Evolutionary conservation across 2,888 invertebrate species (phyloP), one percentile per base, ranked within the genome.

Genomic region (Tigriopus californicus): DNA sequence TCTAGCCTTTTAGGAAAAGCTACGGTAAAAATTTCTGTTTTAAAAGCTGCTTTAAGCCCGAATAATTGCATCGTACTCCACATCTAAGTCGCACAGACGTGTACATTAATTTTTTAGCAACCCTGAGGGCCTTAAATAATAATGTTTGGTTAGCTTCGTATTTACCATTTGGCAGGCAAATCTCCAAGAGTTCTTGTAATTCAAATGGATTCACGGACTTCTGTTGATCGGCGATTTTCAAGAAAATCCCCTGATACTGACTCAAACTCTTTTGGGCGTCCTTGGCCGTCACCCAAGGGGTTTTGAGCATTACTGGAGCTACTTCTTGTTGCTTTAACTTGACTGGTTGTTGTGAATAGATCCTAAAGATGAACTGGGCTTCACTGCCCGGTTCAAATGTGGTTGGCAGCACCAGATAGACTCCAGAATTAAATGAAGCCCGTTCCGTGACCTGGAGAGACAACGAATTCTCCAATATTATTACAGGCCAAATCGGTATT

Each of bases 361-460:
- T 83, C 64, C 54, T 74, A 1, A 91, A 75, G 0, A 89, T 88
- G 69, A 91, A 91, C 65, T 82, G 81, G 0, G 87, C 86, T 72
- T 91, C 90, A 68, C 89, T 85, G 1, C 85, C 82, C 0, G 90
- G 86, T 68, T 90, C 90, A 68, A 88, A 90, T 0, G 90, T 90
- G 1, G 90, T 90, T 0, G 91, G 90, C 67, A 91, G 78, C 51
- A 91, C 77, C 44, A 91, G 75, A 70, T 87, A 91, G 8, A 33
- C 33, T 8, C 33, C 33, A 83, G 80, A 2, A 87, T 88, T 63
- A 82, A 79, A 66, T 85, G 85, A 64, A 90, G 72, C 62, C 80
- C 33, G 33, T 8, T 33, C 24, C 47, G 15, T 61, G 41, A 20
- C 8, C 44, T 40, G 20, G 47, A 54, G 33, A 4, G 47, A 59